Evolutionary conservation across 2,888 invertebrate genomes (phyloP).

Genomic region (Temnothorax unifasciatus): DNA sequence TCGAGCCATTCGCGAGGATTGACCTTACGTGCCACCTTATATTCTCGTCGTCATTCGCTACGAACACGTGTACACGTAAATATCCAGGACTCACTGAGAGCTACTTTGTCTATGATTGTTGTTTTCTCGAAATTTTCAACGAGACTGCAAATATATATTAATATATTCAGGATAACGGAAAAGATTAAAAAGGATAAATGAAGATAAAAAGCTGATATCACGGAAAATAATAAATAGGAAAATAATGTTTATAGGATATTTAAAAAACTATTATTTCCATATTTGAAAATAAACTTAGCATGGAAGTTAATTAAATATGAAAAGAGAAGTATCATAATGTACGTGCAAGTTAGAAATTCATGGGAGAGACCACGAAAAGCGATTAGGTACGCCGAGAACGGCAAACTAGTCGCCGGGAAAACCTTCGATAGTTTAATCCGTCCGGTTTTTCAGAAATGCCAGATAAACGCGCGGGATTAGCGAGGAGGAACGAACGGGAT

Average conservation of each 20-base stretch:
- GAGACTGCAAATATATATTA: background rate
- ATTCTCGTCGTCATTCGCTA: conserved; percentile 58
- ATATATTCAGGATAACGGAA: background rate
- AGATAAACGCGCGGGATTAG: conserved; percentile 63
- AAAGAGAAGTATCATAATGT: background rate
- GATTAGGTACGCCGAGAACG: conserved; percentile 63
- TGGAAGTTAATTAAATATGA: background rate
- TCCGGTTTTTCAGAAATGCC: conserved; percentile 74
- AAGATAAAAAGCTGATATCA: background rate
- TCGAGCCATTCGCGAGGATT: conserved; percentile 77
- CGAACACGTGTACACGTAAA: conserved; percentile 69
- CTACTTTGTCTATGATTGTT: conserved; percentile 47
- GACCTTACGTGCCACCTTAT: conserved; percentile 73
- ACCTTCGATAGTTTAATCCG: conserved; percentile 82
- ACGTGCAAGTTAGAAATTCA: background rate
- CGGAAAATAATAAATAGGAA: background rate
- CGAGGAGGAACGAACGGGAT: conserved; percentile 51
- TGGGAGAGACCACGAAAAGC: conserved; percentile 18
- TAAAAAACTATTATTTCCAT: background rate
- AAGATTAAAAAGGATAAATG: background rate
- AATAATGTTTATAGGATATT: background rate
- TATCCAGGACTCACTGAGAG: conserved; percentile 66
- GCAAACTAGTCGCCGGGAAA: conserved; percentile 76
- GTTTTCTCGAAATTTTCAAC: background rate
- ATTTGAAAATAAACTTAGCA: background rate